Evolutionary conservation across 2,113 vertebrate genomes (phyloP).

Genomic region (Psittacara wagleri): DNA sequence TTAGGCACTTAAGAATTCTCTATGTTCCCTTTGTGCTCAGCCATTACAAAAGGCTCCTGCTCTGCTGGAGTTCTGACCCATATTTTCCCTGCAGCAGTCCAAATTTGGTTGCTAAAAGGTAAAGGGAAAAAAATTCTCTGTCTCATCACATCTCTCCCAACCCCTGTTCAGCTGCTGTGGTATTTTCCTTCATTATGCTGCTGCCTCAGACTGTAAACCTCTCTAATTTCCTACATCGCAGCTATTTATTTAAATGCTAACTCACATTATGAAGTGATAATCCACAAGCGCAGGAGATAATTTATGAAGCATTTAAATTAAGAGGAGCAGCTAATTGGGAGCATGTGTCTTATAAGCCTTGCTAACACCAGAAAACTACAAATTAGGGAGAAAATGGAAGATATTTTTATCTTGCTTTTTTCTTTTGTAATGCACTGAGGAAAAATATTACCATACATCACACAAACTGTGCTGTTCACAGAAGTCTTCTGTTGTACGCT

Average conservation of each 20-base stretch:
- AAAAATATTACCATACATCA: constrained; percentile 23
- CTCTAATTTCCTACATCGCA: constrained; percentile 87
- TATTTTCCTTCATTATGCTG: constrained; percentile 80
- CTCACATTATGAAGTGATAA: constrained; percentile 98
- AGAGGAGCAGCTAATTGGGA: constrained; percentile 98
- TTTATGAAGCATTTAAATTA: constrained; percentile 99
- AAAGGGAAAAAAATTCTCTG: not conserved
- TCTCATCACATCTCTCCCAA: not conserved
- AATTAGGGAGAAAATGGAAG: constrained; percentile 79
- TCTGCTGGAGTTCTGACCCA: constrained; percentile 64
- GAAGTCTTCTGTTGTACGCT: not conserved
- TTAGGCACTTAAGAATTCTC: not conserved
- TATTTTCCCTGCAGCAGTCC: constrained; percentile 49
- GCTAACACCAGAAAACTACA: constrained; percentile 85
- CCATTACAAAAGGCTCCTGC: constrained; percentile 27
- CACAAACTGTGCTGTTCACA: constrained; percentile 12
- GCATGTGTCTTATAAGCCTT: constrained; percentile 98
- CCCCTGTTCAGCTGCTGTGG: constrained; percentile 67
- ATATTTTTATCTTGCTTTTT: constrained; percentile 62
- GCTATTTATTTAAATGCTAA: constrained; percentile 98
- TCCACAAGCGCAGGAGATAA: constrained; percentile 93
- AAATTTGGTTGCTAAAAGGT: constrained; percentile 46
- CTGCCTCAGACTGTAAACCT: constrained; percentile 79
- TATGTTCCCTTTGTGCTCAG: not conserved
- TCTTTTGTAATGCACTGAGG: constrained; percentile 60